Percentiles rank a stretch among this genome's conserved stretches.
These are phyloP conservation scores for Falco rusticolus DNA, from an alignment of 2,797 vertebrate genomes.

Conservation along the genomic window DNA sequence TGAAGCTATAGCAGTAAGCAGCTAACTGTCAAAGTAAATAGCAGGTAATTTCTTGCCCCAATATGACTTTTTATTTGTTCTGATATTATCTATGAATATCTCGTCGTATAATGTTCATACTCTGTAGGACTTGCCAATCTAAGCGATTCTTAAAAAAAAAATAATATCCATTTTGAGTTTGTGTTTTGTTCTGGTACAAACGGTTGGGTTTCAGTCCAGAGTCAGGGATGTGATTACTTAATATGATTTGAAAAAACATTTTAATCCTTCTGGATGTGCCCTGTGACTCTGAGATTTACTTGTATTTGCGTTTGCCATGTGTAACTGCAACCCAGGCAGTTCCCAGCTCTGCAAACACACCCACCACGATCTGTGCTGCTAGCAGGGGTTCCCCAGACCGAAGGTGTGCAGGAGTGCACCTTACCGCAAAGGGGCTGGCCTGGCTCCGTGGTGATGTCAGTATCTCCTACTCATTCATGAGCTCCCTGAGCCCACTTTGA, in stretches of 20 bases:
- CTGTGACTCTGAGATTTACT: neutral
- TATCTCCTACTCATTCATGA: neutral
- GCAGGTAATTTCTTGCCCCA: neutral
- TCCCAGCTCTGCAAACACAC: neutral
- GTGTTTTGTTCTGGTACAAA: neutral
- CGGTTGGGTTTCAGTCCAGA: neutral
- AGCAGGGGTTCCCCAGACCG: neutral
- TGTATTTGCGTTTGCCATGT: neutral
- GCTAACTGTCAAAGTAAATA: neutral
- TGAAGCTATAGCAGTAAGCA: neutral
- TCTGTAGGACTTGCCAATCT: neutral
- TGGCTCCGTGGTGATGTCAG: neutral
- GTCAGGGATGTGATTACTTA: neutral
- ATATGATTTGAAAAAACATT: neutral
- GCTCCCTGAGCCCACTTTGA: neutral
- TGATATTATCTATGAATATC: neutral
- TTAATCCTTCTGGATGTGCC: neutral
- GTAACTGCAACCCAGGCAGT: accelerated
- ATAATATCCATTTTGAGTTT: neutral
- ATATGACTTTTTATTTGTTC: neutral
- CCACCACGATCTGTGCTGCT: neutral
- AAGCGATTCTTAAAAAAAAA: neutral
- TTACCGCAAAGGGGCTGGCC: neutral
- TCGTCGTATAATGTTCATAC: neutral
- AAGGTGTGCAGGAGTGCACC: neutral